Evolutionary conservation across 2,888 invertebrate species (phyloP).

Genomic region (Spisula subtruncata): DNA sequence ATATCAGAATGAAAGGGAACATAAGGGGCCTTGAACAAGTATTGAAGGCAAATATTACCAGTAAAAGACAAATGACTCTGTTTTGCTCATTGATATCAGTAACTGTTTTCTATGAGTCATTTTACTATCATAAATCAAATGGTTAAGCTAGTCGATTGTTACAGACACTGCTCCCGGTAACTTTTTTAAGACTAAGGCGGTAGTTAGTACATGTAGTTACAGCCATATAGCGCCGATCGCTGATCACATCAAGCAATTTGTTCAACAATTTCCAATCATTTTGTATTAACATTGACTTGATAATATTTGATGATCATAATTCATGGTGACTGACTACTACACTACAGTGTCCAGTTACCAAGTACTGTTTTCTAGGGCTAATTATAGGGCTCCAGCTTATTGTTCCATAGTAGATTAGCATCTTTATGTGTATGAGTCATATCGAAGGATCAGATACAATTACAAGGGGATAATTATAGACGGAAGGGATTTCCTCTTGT

Average conservation of each 20-base stretch:
- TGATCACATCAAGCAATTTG: background rate
- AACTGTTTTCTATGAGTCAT: conserved; percentile 23
- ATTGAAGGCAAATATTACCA: background rate
- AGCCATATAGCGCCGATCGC: background rate
- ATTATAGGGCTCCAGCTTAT: conserved; percentile 5
- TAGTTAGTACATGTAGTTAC: too few relatives aligned
- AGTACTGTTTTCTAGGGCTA: conserved; percentile 14
- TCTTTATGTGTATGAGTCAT: conserved; percentile 3
- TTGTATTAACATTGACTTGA: conserved; percentile 28
- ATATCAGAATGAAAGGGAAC: background rate
- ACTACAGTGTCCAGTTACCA: background rate
- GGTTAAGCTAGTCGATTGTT: background rate
- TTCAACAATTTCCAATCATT: background rate
- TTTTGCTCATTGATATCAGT: conserved; percentile 15
- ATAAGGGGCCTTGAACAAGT: background rate
- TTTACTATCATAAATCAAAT: background rate
- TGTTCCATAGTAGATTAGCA: conserved; percentile 2
- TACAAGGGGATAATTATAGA: conserved; percentile 1
- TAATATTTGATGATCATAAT: conserved; percentile 38
- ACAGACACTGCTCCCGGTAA: background rate
- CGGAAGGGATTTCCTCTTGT: background rate
- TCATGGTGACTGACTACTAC: background rate
- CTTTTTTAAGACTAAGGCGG: background rate
- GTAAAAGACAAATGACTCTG: background rate
- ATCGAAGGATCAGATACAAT: background rate